Conservation (phyloP, 1,140 invertebrate genomes). For the Trichonephila clavata region DNA sequence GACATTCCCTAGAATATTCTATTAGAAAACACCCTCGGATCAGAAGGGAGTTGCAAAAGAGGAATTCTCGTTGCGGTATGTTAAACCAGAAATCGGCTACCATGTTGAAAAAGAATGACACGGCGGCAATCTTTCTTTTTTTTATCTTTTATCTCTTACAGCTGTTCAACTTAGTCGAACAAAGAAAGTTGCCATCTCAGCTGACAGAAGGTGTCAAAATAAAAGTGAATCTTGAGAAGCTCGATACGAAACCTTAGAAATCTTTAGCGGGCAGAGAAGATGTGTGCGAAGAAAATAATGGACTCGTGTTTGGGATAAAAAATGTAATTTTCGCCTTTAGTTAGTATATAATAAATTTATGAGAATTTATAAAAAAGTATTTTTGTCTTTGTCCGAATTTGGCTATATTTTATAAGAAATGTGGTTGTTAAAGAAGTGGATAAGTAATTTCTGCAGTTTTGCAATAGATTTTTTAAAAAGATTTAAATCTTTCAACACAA, state of each 20-base stretch:
- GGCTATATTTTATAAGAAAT: too few species aligned
- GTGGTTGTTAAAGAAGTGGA: too few species aligned
- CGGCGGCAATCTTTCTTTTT: background rate
- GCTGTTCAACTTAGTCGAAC: constrained; percentile 18
- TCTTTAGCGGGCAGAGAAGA: background rate
- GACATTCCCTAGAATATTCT: background rate
- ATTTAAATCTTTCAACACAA: too few species aligned
- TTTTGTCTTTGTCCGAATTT: too few species aligned
- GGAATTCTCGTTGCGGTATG: background rate
- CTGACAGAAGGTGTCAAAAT: constrained; percentile 53
- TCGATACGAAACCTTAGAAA: background rate
- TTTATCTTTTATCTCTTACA: constrained; percentile 40
- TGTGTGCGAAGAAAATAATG: background rate
- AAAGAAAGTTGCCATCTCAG: constrained; percentile 9
- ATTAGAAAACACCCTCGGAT: background rate
- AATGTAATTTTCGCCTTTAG: too few species aligned
- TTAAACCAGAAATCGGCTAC: background rate
- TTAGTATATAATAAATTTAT: too few species aligned
- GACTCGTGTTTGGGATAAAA: background rate
- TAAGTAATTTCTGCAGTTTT: too few species aligned
- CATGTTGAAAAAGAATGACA: constrained; percentile 10
- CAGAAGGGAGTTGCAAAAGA: background rate
- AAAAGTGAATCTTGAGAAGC: constrained; percentile 29
- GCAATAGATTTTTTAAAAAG: too few species aligned
- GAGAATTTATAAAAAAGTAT: too few species aligned